Evolutionary conservation across 2,113 vertebrate species (phyloP).

Genomic region (Regulus satrapa): DNA sequence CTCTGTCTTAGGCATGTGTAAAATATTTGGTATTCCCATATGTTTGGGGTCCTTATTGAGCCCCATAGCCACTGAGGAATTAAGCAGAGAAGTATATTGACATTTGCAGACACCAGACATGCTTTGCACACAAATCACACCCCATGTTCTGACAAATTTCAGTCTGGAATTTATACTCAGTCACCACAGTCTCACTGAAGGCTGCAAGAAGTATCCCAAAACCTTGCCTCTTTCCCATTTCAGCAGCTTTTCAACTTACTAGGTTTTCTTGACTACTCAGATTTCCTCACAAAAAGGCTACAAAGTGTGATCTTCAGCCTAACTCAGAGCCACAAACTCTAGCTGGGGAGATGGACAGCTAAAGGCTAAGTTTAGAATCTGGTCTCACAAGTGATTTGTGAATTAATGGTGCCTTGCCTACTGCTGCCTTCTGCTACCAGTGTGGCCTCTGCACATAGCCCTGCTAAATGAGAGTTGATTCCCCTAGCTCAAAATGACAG

Average conservation of each 20-base stretch:
- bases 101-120: not conserved
- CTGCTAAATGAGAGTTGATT: not conserved
- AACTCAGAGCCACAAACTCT: not conserved
- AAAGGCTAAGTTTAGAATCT: not conserved
- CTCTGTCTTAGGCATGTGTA: not conserved
- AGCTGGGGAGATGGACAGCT: not conserved
- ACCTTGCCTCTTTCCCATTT: not conserved
- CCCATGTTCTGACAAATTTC: not conserved
- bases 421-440: not conserved
- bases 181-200: not conserved
- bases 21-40: not conserved
- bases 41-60: not conserved
- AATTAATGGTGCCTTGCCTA: not conserved
- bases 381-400: not conserved
- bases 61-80: not conserved
- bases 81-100: not conserved
- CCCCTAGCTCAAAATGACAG: not conserved
- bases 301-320: fast-evolving
- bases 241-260: not conserved
- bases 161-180: not conserved
- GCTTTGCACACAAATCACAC: not conserved
- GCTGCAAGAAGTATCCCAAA: not conserved
- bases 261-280: not conserved
- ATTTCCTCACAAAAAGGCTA: not conserved
- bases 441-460: too few relatives aligned